Evolutionary conservation across 2,797 vertebrate species (phyloP), one percentile per base, ranked within the genome.

Genomic region (Psittacula derbiana): DNA sequence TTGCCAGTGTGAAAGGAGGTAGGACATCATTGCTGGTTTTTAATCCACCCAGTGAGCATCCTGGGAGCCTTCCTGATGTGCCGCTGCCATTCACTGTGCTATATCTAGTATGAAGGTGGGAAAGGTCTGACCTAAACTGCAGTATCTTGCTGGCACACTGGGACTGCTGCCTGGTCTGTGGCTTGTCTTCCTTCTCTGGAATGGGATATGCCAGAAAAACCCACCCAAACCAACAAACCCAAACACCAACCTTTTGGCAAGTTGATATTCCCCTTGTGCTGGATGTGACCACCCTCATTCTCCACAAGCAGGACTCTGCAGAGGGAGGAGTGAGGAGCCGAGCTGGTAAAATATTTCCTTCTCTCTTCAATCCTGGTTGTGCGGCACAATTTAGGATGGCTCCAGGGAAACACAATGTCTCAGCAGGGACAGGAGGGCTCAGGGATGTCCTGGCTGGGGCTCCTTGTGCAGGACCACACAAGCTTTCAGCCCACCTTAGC

Each of bases 1-100:
- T 98, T 90, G 90, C 96, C 86, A 97, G 69, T 93, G 87, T 95
- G 80, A 97, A 95, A 96, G 96, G 70, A 94, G 98, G 98, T 98
- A 98, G 82, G 97, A 88, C 52, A 58, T 64, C 23, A 64, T 31
- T 83, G 50, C 25, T 83, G 14, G 17, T 20, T 55, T 97, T 88
- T 72, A 79, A 80, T 82, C 64, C 31, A 36, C 73, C 27, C 57
- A 25, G 50, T 67, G 57, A 84, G 58, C 18, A 1, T n/a, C 23
- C 46, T 60, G 53, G 67, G 60, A 88, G 44, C 50, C n/a, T 50
- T 76, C 44, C 33, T 10, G 3, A 4, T 4, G 28, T 70, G 43
- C 66, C 53, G 50, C 66, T 79, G 50, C 46, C 28, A 8, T 41
- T 69, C 16, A 3, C 33, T 13, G 28, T 60, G 43, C 86, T 76